Percentiles rank a stretch among this genome's conserved stretches.
Evolutionary conservation across 2,113 vertebrate genomes (phyloP).

Genomic region (Ranitomeya imitator): DNA sequence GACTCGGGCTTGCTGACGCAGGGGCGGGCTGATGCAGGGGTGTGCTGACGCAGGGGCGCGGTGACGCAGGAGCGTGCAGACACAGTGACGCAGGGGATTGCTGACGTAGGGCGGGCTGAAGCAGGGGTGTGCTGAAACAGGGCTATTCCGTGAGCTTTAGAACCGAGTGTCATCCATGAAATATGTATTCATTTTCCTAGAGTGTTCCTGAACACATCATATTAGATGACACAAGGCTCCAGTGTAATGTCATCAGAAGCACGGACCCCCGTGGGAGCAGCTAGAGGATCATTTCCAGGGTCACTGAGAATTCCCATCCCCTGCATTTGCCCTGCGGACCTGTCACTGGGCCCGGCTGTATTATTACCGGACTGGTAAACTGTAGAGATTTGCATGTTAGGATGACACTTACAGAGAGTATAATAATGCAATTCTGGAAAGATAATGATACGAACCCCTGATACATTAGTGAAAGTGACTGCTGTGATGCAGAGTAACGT

Average conservation of each 20-base stretch:
- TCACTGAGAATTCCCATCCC: background rate
- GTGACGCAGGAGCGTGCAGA: too few species aligned
- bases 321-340: background rate
- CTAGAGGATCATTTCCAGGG: background rate
- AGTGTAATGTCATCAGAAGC: background rate
- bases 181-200: too few species aligned
- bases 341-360: background rate
- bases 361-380: background rate
- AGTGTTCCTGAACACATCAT: background rate
- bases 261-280: background rate
- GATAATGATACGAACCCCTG: background rate
- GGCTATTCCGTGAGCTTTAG: too few species aligned
- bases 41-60: too few species aligned
- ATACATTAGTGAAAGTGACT: background rate
- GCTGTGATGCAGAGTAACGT: background rate
- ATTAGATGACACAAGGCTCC: background rate
- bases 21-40: too few species aligned
- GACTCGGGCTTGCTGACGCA: too few species aligned
- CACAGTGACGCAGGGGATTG: too few species aligned
- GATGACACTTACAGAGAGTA: background rate
- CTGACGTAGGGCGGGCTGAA: too few species aligned
- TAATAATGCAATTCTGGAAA: background rate
- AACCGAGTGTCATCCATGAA: too few species aligned
- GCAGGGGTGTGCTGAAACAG: too few species aligned
- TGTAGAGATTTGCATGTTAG: background rate